Evolutionary conservation across 2,888 invertebrate genomes (phyloP).

Genomic region (Aricia artaxerxes): DNA sequence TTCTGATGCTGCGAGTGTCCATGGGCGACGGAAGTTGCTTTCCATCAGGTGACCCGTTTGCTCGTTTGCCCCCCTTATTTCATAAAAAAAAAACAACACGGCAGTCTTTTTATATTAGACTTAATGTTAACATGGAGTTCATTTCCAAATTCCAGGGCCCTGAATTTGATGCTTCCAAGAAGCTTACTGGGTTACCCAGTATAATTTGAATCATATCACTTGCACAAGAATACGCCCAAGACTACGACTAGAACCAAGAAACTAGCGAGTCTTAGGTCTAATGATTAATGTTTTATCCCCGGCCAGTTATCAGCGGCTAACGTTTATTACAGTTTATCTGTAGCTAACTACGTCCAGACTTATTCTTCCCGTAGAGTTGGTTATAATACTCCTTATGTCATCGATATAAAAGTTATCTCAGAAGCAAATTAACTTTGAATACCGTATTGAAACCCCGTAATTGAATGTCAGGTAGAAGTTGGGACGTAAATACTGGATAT

Average conservation of each 20-base stretch:
- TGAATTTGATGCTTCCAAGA: no score
- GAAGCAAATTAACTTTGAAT: background rate
- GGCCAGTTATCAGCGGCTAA: slow-evolving; percentile 19
- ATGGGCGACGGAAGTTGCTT: no score
- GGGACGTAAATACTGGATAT: slow-evolving; percentile 25
- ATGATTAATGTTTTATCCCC: slow-evolving; percentile 8
- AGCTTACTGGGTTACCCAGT: no score
- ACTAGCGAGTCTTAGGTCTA: background rate
- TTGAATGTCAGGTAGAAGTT: slow-evolving; percentile 20
- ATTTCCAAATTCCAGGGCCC: no score
- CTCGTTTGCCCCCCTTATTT: no score
- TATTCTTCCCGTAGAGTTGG: background rate
- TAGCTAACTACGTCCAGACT: background rate
- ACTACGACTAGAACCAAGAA: background rate
- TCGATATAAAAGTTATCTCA: background rate
- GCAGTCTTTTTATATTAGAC: no score
- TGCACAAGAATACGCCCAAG: no score
- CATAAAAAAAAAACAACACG: no score
- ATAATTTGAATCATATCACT: no score
- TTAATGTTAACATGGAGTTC: no score
- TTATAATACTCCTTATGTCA: background rate
- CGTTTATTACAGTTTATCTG: slow-evolving; percentile 21
- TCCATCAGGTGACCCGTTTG: no score
- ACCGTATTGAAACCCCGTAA: slow-evolving; percentile 12
- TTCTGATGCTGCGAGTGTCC: no score